Evolutionary conservation across 2,113 vertebrate genomes (phyloP).

Genomic region (Gallinago paraguaiae): DNA sequence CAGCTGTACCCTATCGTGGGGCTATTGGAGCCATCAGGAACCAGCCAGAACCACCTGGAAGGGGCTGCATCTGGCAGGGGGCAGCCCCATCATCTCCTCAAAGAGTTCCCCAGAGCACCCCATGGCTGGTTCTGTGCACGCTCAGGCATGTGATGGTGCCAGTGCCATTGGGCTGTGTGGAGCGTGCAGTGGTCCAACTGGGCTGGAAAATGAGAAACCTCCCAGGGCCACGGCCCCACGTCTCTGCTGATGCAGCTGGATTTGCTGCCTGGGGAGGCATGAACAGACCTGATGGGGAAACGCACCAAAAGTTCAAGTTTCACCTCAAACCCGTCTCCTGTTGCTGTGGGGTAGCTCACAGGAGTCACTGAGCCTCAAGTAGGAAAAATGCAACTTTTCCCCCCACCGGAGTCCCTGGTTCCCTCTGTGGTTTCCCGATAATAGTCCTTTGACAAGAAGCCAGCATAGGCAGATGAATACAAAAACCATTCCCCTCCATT

Average conservation of each 20-base stretch:
- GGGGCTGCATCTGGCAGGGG: not conserved
- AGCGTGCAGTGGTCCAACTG: accelerated
- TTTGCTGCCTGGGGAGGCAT: not conserved
- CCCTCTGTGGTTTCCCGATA: not conserved
- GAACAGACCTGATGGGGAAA: not conserved
- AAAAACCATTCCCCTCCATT: not conserved
- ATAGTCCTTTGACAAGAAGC: not conserved
- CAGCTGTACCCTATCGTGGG: not conserved
- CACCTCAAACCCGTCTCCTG: not conserved
- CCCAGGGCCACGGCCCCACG: accelerated
- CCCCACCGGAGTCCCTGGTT: not conserved
- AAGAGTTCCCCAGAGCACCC: not conserved
- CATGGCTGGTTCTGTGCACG: accelerated
- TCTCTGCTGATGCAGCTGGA: not conserved
- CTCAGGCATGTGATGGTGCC: accelerated
- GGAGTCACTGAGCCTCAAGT: not conserved
- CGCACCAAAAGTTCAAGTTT: not conserved
- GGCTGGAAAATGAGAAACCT: not conserved
- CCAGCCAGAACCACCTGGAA: not conserved
- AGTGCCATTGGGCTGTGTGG: not conserved
- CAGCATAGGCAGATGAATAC: not conserved
- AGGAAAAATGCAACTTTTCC: not conserved
- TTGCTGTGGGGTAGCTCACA: not conserved
- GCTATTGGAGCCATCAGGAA: not conserved
- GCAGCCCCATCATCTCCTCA: not conserved